phyloP scores from a whole-genome alignment of 2,888 invertebrate species.

The Catocala fraxini region DNA sequence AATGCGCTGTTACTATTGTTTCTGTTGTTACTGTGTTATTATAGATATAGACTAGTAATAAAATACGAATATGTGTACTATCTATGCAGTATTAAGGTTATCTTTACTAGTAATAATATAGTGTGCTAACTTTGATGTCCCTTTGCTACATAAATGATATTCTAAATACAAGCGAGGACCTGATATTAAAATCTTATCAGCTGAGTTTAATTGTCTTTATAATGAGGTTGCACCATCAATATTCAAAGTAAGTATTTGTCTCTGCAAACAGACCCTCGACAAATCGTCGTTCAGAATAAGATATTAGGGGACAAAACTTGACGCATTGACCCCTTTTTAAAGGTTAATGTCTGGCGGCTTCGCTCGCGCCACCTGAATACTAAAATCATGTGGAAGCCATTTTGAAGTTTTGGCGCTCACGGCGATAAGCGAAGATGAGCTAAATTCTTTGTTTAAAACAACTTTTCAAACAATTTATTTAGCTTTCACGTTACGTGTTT shows the following conservation, averaged over 20 bases:
- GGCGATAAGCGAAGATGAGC: conserved; percentile 8
- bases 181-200: conserved; percentile 58
- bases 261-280: conserved; percentile 70
- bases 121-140: neutral
- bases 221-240: conserved; percentile 72
- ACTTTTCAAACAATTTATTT: no score
- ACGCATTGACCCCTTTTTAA: conserved; percentile 86
- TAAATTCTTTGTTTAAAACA: no score
- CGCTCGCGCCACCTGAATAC: conserved; percentile 78
- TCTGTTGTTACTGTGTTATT: neutral
- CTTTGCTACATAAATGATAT: neutral
- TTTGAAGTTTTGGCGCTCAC: conserved; percentile 49
- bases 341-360: conserved; percentile 80
- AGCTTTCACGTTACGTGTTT: no score
- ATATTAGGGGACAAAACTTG: conserved; percentile 83
- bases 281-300: conserved; percentile 80
- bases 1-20: no score
- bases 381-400: conserved; percentile 62
- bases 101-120: neutral
- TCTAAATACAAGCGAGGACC: conserved; percentile 17
- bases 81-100: neutral
- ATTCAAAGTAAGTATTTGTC: conserved; percentile 78
- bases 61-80: no score
- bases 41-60: neutral
- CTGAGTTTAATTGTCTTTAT: conserved; percentile 66